These are phyloP conservation scores for Platichthys flesus DNA, from an alignment of 2,113 vertebrate genomes.

Conservation along the genomic window DNA sequence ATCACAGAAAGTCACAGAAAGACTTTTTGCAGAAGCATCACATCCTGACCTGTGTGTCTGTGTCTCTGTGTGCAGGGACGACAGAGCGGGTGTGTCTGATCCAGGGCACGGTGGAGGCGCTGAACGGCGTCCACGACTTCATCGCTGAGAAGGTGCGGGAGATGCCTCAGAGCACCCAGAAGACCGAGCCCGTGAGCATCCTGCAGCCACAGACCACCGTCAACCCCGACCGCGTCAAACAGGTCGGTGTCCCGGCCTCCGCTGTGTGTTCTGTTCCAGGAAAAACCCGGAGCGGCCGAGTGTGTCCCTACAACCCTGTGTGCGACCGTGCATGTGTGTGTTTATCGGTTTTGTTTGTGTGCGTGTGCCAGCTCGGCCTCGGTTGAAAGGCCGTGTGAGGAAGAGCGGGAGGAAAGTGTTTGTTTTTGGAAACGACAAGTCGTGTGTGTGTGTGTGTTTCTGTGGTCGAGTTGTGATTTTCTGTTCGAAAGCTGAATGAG, in stretches of 20 bases:
- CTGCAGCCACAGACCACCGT: conserved; percentile 94
- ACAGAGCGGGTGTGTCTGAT: conserved; percentile 94
- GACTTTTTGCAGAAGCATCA: neutral
- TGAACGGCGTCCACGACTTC: conserved; percentile 92
- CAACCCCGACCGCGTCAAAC: conserved; percentile 94
- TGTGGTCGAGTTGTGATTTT: conserved; percentile 39
- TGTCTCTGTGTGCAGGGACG: conserved; percentile 83
- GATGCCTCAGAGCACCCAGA: conserved; percentile 92
- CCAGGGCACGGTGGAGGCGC: conserved; percentile 92
- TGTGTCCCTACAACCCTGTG: neutral
- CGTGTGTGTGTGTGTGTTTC: conserved; percentile 17
- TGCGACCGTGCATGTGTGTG: neutral
- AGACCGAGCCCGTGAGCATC: conserved; percentile 91
- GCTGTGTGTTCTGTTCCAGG: neutral
- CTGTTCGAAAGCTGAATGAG: conserved; percentile 36
- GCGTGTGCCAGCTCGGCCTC: conserved; percentile 11
- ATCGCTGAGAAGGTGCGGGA: conserved; percentile 94
- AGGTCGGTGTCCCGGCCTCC: conserved; percentile 72
- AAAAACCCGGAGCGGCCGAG: neutral
- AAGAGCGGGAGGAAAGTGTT: conserved; percentile 13
- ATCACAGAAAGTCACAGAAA: too few relatives aligned
- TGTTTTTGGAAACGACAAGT: conserved; percentile 2
- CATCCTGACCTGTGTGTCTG: conserved; percentile 1
- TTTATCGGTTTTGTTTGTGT: conserved; percentile 11
- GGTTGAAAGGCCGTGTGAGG: neutral